Conservation (phyloP, 92 coral and sea anemone genomes). For the Epizoanthus scotinus region DNA sequence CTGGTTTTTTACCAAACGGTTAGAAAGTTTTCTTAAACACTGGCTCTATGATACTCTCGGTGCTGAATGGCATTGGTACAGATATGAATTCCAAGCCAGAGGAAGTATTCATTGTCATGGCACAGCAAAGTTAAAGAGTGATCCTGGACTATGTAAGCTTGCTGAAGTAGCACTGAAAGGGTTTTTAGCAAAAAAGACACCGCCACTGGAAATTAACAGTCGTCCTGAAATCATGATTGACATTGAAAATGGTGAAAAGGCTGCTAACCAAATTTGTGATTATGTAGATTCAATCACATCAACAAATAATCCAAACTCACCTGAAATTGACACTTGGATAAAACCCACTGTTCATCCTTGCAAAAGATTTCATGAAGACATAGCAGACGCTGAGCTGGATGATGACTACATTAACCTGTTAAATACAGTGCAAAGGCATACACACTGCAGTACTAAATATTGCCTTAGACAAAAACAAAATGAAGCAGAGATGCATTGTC, state of each 20-base stretch:
- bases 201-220: too few relatives aligned
- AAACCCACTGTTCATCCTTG: constrained; percentile 57
- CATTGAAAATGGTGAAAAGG: constrained; percentile 47
- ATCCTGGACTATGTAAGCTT: constrained; percentile 34
- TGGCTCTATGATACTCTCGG: too few relatives aligned
- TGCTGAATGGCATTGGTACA: too few relatives aligned
- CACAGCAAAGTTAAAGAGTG: too few relatives aligned
- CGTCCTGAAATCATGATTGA: not conserved
- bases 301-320: constrained; percentile 47
- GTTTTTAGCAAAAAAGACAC: constrained; percentile 53
- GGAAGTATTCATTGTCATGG: too few relatives aligned
- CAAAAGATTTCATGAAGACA: constrained; percentile 31
- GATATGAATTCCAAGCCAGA: too few relatives aligned
- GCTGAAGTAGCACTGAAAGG: constrained; percentile 50
- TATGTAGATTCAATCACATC: constrained; percentile 47
- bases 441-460: constrained; percentile 37
- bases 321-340: constrained; percentile 46
- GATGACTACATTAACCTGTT: constrained; percentile 37
- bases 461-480: constrained; percentile 13
- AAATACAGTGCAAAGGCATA: too few relatives aligned
- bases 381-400: constrained; percentile 27
- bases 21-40: constrained; percentile 33
- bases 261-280: constrained; percentile 42
- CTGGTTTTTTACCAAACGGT: constrained; percentile 15
- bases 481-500: constrained; percentile 39